These are phyloP conservation scores for Papilio glaucus DNA, from an alignment of 1,140 invertebrate genomes.

Conservation along the genomic window DNA sequence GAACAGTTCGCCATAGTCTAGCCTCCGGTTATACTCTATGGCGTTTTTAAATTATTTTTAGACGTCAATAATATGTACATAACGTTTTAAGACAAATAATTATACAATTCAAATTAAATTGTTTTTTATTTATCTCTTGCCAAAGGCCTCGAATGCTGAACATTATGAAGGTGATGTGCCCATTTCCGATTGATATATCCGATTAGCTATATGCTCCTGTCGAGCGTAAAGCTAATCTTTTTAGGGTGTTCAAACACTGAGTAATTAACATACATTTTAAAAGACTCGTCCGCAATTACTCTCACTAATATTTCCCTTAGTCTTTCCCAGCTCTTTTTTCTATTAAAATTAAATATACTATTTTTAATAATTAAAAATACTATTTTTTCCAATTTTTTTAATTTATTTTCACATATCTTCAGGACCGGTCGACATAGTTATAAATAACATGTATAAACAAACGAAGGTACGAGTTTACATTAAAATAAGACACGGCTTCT, in stretches of 20 bases:
- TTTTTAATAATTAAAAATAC: slow-evolving; percentile 37
- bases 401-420: slow-evolving; percentile 71
- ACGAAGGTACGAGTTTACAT: slow-evolving; percentile 63
- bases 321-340: too few relatives aligned
- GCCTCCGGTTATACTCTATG: slow-evolving; percentile 43
- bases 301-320: too few relatives aligned
- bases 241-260: too few relatives aligned
- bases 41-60: background rate
- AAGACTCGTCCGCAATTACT: too few relatives aligned
- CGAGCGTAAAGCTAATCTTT: too few relatives aligned
- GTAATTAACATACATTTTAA: too few relatives aligned
- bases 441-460: slow-evolving; percentile 65
- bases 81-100: slow-evolving; percentile 7
- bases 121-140: background rate
- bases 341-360: too few relatives aligned
- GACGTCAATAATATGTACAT: background rate
- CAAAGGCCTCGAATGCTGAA: too few relatives aligned
- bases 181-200: too few relatives aligned
- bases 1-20: slow-evolving; percentile 99
- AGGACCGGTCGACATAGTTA: slow-evolving; percentile 61
- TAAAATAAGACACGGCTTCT: slow-evolving; percentile 54
- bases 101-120: background rate
- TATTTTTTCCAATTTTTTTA: slow-evolving; percentile 52
- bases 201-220: too few relatives aligned
- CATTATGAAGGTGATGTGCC: too few relatives aligned